phyloP scores from a whole-genome alignment of 2,888 invertebrate species.

The Lasioglossum zephyrum region DNA sequence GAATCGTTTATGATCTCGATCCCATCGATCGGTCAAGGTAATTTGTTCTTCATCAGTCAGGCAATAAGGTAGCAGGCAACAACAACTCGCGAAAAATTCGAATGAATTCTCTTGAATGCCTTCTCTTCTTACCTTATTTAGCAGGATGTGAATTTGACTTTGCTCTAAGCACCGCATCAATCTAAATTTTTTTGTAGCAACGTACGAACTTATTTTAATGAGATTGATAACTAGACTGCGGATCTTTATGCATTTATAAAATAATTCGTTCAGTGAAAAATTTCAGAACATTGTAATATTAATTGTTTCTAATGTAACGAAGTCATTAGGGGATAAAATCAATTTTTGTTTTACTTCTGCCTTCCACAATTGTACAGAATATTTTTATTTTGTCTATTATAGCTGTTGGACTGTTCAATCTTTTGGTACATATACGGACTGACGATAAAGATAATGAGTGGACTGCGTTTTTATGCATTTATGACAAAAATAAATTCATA shows the following conservation, averaged over 20 bases:
- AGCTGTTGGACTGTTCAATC: too few species aligned
- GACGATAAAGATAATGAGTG: too few species aligned
- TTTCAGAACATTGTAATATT: too few species aligned
- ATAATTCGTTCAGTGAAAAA: too few species aligned
- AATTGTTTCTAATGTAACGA: too few species aligned
- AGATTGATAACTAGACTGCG: neutral
- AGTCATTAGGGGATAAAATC: too few species aligned
- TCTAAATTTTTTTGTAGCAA: neutral
- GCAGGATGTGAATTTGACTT: neutral
- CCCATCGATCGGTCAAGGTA: conserved; percentile 35
- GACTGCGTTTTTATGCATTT: neutral
- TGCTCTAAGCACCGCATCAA: neutral
- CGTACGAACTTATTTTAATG: neutral
- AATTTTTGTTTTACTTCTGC: too few species aligned
- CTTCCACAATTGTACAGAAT: too few species aligned
- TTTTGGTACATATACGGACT: too few species aligned
- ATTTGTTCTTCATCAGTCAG: neutral
- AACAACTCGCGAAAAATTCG: neutral
- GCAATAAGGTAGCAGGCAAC: neutral
- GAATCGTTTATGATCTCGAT: conserved; percentile 2
- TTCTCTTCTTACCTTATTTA: neutral
- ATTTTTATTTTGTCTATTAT: too few species aligned
- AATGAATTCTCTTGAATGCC: neutral
- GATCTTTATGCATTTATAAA: too few species aligned
- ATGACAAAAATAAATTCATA: neutral